Evolutionary conservation across 1,140 invertebrate genomes (phyloP).

Genomic region (Cydia fagiglandana): DNA sequence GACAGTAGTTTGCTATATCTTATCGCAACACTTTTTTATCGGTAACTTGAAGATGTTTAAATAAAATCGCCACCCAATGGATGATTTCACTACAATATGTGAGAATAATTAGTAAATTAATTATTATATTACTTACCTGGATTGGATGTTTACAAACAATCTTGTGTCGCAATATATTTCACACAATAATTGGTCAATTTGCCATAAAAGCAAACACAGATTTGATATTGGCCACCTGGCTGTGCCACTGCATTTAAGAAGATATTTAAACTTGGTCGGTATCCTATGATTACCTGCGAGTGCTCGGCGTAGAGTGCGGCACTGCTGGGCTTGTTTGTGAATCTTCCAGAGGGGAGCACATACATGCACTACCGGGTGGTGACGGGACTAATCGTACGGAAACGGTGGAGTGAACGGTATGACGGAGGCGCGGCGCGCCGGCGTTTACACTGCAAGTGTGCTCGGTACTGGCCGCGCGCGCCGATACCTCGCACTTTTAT

Average conservation of each 20-base stretch:
- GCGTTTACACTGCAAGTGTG: slow-evolving; percentile 56
- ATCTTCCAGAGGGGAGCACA: slow-evolving; percentile 23
- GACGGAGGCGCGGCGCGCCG: slow-evolving; percentile 52
- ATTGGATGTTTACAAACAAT: not conserved
- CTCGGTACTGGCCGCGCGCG: slow-evolving; percentile 69
- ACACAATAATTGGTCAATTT: not conserved
- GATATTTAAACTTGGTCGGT: slow-evolving; percentile 9
- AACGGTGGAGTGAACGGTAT: slow-evolving; percentile 43
- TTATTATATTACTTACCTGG: slow-evolving; percentile 1
- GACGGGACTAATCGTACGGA: slow-evolving; percentile 5
- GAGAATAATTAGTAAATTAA: not conserved
- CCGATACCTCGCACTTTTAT: slow-evolving; percentile 64
- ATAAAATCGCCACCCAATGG: too few species aligned
- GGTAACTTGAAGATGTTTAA: not conserved
- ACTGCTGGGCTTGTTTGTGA: slow-evolving; percentile 10
- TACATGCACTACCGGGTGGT: slow-evolving; percentile 31
- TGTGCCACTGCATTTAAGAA: not conserved
- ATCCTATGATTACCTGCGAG: slow-evolving; percentile 4
- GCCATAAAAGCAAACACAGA: not conserved
- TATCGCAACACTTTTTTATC: not conserved
- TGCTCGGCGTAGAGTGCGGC: slow-evolving; percentile 8
- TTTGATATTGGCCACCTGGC: not conserved
- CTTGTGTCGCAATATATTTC: not conserved
- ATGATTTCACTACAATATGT: not conserved
- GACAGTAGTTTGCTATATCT: slow-evolving; percentile 19